phyloP scores from a whole-genome alignment of 1,140 invertebrate genomes.

The Listronotus oregonensis region DNA sequence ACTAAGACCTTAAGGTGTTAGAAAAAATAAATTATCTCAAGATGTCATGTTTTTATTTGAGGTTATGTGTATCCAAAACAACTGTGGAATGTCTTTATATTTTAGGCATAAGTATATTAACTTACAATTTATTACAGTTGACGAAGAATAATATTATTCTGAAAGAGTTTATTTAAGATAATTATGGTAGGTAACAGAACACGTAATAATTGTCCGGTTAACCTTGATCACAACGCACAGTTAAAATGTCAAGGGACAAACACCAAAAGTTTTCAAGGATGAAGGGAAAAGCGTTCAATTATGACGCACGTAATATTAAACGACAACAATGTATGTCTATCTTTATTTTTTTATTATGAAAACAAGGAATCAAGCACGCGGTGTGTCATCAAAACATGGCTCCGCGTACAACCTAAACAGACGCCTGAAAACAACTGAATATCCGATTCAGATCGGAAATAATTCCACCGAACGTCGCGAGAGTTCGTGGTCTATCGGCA shows the following conservation, averaged over 20 bases:
- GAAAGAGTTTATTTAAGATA: not conserved
- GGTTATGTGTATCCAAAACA: conserved; percentile 1
- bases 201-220: conserved; percentile 6
- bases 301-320: conserved; percentile 1
- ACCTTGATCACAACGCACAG: conserved; percentile 6
- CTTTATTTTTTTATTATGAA: conserved; percentile 3
- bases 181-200: not conserved
- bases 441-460: conserved; percentile 8
- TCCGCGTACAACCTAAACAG: conserved; percentile 16
- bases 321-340: not conserved
- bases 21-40: not conserved
- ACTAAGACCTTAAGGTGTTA: not conserved
- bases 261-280: conserved; percentile 1
- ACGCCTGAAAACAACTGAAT: conserved; percentile 34
- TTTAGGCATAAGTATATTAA: not conserved
- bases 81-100: conserved; percentile 1
- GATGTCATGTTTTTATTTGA: not conserved
- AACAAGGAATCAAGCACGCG: not conserved
- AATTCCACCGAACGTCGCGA: conserved; percentile 24
- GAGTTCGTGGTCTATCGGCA: conserved; percentile 32
- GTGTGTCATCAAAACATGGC: conserved; percentile 13
- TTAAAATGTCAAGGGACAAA: conserved; percentile 8
- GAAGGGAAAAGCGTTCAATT: not conserved
- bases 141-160: too few species aligned
- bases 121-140: too few species aligned